Evolutionary conservation across 2,888 invertebrate species (phyloP).

Genomic region (Rhingia rostrata): DNA sequence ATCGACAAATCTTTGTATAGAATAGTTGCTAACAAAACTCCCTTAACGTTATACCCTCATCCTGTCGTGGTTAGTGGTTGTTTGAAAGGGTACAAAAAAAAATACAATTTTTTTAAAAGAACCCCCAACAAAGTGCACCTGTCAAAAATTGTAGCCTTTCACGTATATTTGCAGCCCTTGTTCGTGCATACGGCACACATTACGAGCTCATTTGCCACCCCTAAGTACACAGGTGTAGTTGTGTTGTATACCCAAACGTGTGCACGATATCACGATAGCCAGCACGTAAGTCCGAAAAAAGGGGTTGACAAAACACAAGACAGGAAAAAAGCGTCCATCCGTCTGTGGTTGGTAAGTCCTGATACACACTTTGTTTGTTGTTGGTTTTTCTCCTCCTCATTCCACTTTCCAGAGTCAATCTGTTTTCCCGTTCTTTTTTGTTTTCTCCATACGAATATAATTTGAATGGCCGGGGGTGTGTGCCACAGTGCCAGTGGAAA

Average conservation of each 20-base stretch:
- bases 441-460: slow-evolving; percentile 28
- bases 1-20: too few species aligned
- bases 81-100: slow-evolving; percentile 26
- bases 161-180: slow-evolving; percentile 27
- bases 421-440: slow-evolving; percentile 50
- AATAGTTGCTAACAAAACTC: too few species aligned
- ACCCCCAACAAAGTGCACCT: slow-evolving; percentile 53
- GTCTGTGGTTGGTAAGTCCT: slow-evolving; percentile 39
- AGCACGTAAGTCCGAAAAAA: slow-evolving; percentile 54
- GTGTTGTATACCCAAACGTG: slow-evolving; percentile 23
- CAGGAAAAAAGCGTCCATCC: slow-evolving; percentile 38
- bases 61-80: slow-evolving; percentile 56
- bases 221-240: slow-evolving; percentile 62
- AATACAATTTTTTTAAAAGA: slow-evolving; percentile 7
- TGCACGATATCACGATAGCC: slow-evolving; percentile 26
- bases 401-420: slow-evolving; percentile 53
- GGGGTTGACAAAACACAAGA: slow-evolving; percentile 39
- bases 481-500: slow-evolving; percentile 55
- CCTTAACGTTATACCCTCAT: slow-evolving; percentile 18
- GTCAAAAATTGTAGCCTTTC: slow-evolving; percentile 57
- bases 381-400: slow-evolving; percentile 35
- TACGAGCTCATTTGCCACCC: slow-evolving; percentile 63
- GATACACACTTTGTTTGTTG: slow-evolving; percentile 4
- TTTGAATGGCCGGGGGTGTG: slow-evolving; percentile 57
- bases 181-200: slow-evolving; percentile 66